phyloP scores from a whole-genome alignment of 1,140 invertebrate genomes.

The Coptotermes formosanus region DNA sequence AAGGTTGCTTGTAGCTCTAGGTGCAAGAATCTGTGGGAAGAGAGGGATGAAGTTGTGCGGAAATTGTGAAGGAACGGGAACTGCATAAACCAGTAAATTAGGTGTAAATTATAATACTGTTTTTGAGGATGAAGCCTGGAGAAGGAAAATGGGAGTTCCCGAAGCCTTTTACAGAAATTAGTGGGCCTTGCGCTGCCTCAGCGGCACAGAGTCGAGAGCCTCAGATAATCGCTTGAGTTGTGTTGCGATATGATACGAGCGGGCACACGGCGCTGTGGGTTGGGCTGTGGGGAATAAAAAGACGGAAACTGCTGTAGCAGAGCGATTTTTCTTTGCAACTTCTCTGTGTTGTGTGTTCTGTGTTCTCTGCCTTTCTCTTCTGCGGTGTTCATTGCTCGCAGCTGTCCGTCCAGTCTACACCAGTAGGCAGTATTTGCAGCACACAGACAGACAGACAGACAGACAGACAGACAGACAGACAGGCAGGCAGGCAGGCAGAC shows the following conservation, averaged over 20 bases:
- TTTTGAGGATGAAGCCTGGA: not conserved
- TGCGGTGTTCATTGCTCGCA: not conserved
- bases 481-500: too few species aligned
- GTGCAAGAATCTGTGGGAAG: not conserved
- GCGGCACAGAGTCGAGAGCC: not conserved
- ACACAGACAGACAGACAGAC: too few species aligned
- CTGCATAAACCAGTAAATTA: slow-evolving; percentile 4
- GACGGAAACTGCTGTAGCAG: not conserved
- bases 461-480: too few species aligned
- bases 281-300: not conserved
- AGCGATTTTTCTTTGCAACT: slow-evolving; percentile 1
- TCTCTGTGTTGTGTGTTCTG: not conserved
- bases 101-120: slow-evolving; percentile 9
- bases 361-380: not conserved
- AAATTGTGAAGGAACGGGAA: not conserved
- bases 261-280: not conserved
- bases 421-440: not conserved
- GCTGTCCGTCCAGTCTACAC: not conserved
- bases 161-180: not conserved
- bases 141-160: not conserved
- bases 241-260: not conserved
- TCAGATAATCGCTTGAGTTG: not conserved
- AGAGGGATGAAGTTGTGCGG: not conserved
- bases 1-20: not conserved
- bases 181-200: not conserved